Percentiles rank a stretch among this genome's conserved stretches.
Evolutionary conservation across 2,797 vertebrate species (phyloP).

Genomic region (Cottoperca gobio): DNA sequence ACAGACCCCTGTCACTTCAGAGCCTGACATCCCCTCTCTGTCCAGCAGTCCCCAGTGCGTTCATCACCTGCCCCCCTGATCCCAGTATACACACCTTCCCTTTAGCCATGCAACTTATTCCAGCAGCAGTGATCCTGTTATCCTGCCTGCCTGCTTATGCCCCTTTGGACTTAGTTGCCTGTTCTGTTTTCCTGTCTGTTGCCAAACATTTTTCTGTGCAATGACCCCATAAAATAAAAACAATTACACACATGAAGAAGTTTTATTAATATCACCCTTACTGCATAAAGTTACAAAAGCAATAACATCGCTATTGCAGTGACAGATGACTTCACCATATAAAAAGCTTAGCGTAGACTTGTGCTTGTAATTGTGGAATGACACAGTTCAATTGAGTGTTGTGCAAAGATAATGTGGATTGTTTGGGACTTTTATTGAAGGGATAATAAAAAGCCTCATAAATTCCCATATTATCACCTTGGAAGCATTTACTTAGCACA

Average conservation of each 20-base stretch:
- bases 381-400: constrained; percentile 9
- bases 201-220: background rate
- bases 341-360: background rate
- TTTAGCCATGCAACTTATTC: background rate
- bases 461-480: constrained; percentile 52
- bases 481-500: constrained; percentile 33
- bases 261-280: background rate
- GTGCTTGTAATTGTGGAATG: constrained; percentile 1
- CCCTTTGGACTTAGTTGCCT: background rate
- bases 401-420: constrained; percentile 19
- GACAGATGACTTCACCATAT: background rate
- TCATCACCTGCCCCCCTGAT: background rate
- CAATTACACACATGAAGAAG: background rate
- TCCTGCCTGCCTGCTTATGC: background rate
- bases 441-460: constrained; percentile 46
- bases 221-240: background rate
- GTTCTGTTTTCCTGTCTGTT: background rate
- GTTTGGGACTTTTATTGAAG: constrained; percentile 37
- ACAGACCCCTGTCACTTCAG: background rate
- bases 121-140: background rate
- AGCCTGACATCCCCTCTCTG: background rate
- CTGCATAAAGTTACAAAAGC: background rate
- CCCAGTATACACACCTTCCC: background rate
- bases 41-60: background rate
- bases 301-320: background rate